Conservation (phyloP, 2,797 vertebrate genomes). For the Luscinia luscinia region DNA sequence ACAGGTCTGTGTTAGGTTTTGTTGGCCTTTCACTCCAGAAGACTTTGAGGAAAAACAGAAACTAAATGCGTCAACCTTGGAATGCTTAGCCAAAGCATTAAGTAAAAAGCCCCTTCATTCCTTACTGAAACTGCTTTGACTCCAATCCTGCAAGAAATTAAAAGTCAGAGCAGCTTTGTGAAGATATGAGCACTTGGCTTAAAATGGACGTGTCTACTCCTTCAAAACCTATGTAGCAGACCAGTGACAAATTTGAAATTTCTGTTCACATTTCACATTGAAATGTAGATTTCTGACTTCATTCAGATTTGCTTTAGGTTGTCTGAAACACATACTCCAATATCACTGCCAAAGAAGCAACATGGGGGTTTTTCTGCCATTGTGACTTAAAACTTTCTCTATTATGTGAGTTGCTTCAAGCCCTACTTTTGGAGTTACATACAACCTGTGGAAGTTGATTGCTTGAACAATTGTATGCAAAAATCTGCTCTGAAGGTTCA, state of each 20-base stretch:
- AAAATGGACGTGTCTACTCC: neutral
- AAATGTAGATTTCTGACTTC: neutral
- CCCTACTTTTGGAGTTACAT: neutral
- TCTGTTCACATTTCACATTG: neutral
- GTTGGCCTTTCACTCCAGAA: neutral
- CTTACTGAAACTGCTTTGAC: neutral
- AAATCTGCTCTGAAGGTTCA: constrained; percentile 29
- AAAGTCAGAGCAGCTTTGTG: neutral
- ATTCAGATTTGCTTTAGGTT: neutral
- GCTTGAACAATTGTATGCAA: neutral
- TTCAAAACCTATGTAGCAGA: neutral
- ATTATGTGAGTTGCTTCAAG: neutral
- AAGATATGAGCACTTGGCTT: neutral
- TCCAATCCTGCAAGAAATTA: neutral
- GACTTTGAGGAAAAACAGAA: neutral
- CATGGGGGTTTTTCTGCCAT: neutral
- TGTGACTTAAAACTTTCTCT: neutral
- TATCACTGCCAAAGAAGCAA: neutral
- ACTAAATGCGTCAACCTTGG: neutral
- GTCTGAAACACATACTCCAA: neutral
- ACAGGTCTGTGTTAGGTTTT: neutral
- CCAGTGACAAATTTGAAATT: neutral
- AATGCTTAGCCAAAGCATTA: neutral
- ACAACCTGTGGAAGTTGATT: neutral
- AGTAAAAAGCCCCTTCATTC: neutral